Evolutionary conservation across 2,113 vertebrate species (phyloP), one percentile per base, ranked within the genome.

Genomic region (Epinephelus lanceolatus): DNA sequence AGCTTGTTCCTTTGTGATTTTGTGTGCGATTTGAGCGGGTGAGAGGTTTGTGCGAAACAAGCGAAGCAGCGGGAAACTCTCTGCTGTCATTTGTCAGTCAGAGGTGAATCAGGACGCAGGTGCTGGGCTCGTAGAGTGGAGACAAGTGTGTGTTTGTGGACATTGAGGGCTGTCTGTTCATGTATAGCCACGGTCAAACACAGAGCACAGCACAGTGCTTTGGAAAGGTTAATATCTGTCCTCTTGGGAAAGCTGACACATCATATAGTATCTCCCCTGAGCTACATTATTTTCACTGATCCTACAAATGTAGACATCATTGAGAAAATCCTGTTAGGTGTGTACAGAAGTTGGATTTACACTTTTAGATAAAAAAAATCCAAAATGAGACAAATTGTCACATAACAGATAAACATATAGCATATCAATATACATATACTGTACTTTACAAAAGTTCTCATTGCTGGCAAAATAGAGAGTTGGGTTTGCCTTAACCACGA

Each of bases 51-150:
- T 76, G 69, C 49, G 37, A 57, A 51, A 55, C 3, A 51, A 47
- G 75, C 21, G 3, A 45, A 86, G 83, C 83, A 76, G 70, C 63
- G 47, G 76, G 86, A 77, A 70, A 68, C 66, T 33, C 76, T 76
- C 76, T 2, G 25, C 73, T 88, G 89, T 86, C 90, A 87, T 89
- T 90, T 88, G 79, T 90, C 88, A 88, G 77, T 88, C 84, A 76
- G 80, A 71, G 71, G 84, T 80, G 87, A 86, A 81, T 65, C 27
- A 17, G 78, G 80, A 81, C 10, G 5, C 57, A 80, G 83, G 67
- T 71, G 51, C 27, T 30, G 71, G 70, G 8, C 81, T 80, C 18
- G 21, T 13, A 63, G 30, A 10, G 23, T 5, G 23, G 25, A 79
- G 72, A 89, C 71, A 49, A 84, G 66, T 23, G 69, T 83, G 53